Evolutionary conservation across 2,797 vertebrate genomes (phyloP).

Genomic region (Pelochelys cantorii): DNA sequence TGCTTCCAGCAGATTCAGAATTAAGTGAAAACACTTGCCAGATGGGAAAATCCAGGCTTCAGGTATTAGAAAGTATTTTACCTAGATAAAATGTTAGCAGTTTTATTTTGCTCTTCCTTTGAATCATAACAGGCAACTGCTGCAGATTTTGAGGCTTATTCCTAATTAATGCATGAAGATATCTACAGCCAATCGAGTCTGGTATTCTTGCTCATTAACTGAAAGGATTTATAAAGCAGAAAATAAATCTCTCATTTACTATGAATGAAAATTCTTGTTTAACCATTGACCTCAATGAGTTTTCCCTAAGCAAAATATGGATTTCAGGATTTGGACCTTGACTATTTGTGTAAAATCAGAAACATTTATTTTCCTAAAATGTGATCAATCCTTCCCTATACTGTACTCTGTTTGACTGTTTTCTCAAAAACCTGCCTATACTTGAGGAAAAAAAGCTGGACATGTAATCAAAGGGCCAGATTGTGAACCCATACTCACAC

Average conservation of each 20-base stretch:
- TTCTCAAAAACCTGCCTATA: neutral
- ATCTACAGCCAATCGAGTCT: neutral
- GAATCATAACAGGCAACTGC: neutral
- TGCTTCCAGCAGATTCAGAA: neutral
- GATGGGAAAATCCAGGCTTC: too few species aligned
- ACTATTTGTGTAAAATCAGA: neutral
- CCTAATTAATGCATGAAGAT: neutral
- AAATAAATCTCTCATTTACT: neutral
- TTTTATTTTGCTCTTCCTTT: neutral
- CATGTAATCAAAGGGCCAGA: neutral
- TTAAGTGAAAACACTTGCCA: neutral
- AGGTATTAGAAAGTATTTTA: neutral
- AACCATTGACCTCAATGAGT: neutral
- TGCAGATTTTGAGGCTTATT: neutral
- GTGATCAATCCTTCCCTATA: neutral
- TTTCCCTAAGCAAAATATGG: neutral
- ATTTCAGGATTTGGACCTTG: conserved; percentile 4
- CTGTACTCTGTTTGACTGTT: neutral
- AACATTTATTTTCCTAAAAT: neutral
- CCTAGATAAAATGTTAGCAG: neutral
- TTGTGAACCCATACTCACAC: neutral
- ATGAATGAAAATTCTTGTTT: neutral
- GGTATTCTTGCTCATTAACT: neutral
- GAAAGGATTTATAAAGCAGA: neutral
- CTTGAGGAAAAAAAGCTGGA: neutral